Percentiles rank a stretch among this genome's conserved stretches.
Evolutionary conservation across 2,113 vertebrate species (phyloP).

Genomic region (Craseonycteris thonglongyai): DNA sequence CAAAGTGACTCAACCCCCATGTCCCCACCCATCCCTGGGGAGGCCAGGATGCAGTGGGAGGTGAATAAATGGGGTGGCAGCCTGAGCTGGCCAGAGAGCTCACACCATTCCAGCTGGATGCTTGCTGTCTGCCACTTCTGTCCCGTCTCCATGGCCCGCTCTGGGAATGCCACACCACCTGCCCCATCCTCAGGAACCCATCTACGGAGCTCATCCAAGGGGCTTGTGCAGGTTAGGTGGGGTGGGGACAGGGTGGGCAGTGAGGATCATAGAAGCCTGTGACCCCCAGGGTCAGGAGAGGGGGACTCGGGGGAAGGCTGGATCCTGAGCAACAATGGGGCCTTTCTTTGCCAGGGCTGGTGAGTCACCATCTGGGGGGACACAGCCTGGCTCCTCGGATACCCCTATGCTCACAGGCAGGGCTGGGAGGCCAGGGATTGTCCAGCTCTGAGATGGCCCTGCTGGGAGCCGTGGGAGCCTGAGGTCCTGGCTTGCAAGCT

Average conservation of each 20-base stretch:
- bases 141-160: slow-evolving; percentile 54
- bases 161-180: neutral
- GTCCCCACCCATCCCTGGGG: slow-evolving; percentile 64
- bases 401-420: neutral
- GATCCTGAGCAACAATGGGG: slow-evolving; percentile 39
- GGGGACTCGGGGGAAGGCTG: neutral
- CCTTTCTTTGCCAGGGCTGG: slow-evolving; percentile 53
- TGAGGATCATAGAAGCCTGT: neutral
- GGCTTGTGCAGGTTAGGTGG: slow-evolving; percentile 54
- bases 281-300: neutral
- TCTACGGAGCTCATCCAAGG: neutral
- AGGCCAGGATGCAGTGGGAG: slow-evolving; percentile 5
- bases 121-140: neutral
- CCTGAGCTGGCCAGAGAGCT: neutral
- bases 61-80: slow-evolving; percentile 61
- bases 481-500: slow-evolving; percentile 23
- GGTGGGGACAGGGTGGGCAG: neutral
- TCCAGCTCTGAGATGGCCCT: neutral
- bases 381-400: neutral
- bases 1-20: slow-evolving; percentile 62
- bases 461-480: slow-evolving; percentile 22
- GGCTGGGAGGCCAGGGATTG: neutral
- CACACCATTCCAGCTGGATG: neutral
- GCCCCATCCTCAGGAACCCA: neutral
- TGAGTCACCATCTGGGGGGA: slow-evolving; percentile 53